phyloP scores from a whole-genome alignment of 1,140 invertebrate genomes.

The Macrobrachium rosenbergii region DNA sequence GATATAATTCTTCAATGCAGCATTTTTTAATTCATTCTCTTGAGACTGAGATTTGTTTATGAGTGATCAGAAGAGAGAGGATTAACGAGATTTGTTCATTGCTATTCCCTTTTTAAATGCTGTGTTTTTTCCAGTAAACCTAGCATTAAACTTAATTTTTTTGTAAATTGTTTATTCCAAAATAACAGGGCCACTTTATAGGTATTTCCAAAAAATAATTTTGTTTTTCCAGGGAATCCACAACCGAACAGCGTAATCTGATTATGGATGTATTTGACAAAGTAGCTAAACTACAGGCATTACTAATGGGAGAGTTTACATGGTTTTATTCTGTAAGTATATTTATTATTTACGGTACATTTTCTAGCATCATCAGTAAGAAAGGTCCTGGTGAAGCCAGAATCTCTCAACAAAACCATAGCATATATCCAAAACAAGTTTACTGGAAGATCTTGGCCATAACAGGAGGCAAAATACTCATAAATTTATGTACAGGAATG shows the following conservation, averaged over 20 bases:
- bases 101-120: not conserved
- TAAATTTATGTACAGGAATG: not conserved
- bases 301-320: constrained; percentile 46
- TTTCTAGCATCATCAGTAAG: not conserved
- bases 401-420: not conserved
- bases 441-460: no score
- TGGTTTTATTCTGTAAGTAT: constrained; percentile 46
- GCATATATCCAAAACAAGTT: no score
- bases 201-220: not conserved
- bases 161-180: no score
- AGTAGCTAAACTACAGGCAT: constrained; percentile 26
- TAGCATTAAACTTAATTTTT: no score
- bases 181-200: no score
- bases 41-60: no score
- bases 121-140: not conserved
- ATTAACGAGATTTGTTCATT: not conserved
- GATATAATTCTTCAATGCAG: no score
- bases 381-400: not conserved
- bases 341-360: not conserved
- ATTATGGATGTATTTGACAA: constrained; percentile 30
- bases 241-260: constrained; percentile 36
- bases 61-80: no score
- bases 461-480: not conserved
- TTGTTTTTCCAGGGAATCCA: constrained; percentile 29
- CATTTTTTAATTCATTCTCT: no score